Evolutionary conservation across 2,888 invertebrate species (phyloP), one percentile per base, ranked within the genome.

Genomic region (Tetheella fluctuosa): DNA sequence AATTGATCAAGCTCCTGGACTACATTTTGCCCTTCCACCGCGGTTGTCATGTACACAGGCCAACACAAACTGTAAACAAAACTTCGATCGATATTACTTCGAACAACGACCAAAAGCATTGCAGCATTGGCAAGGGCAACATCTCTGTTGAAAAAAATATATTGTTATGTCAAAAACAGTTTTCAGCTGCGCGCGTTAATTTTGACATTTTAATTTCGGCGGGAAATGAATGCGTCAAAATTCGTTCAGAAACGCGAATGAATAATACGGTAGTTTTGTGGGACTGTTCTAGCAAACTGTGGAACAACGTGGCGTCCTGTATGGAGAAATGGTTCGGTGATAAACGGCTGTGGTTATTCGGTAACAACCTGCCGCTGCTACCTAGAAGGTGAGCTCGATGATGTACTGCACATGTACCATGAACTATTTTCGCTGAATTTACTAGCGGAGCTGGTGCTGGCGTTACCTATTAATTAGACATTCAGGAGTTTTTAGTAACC

Each of bases 271-370:
- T 74, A 71, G 72, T 77, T 64, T 61, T 68, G 64, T 71, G 68
- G 76, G 75, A 81, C 67, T 72, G 78, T 83, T 85, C 81, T 68
- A 80, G 83, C 84, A 91, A 86, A 78, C 85, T 90, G 90, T 89
- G 86, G 82, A 86, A 83, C 83, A 93, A 90, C 85, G 86, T 93
- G 89, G 89, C 93, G 77, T 89, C 92, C 93, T 94, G 94, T 93
- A 97, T 97, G 97, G 97, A 97, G 96, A 97, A 96, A 97, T 97
- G 97, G 97, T 96, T 97, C 91, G 96, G 96, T 94, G 97, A 97
- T 94, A 96, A 96, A 91, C 96, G 96, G 94, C 94, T 97, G 89
- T 97, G 97, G 97, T 95, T 97, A 93, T 96, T 97, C 91, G 97
- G 97, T 88, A 97, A 96, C 94, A 97, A 97, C 92, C 94, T 97